Evolutionary conservation across 2,113 vertebrate species (phyloP), one percentile per base, ranked within the genome.

Genomic region (Reinhardtius hippoglossoides): DNA sequence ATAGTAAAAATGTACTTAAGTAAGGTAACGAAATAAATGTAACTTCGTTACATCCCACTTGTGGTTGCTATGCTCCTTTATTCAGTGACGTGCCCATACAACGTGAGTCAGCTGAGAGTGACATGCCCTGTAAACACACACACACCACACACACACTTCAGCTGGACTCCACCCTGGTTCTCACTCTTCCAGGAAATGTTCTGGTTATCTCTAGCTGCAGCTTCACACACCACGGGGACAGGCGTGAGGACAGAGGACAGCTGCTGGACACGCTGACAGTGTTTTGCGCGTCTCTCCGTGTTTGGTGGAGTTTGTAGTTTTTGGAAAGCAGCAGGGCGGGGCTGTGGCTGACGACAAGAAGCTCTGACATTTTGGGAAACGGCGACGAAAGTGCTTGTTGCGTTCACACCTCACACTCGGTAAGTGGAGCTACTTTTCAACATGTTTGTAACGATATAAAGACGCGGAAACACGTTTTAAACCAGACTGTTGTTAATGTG

Each of bases 161-260:
- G 4, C 16, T 18, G 75, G 77, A 76, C 87, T 90, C 86, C 91
- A 88, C 87, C 91, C 90, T 80, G 59, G 58, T 74, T 23, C 16
- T n/a, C 52, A 1, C 40, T 24, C 3, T 86, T 87, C 70, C 75
- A 75, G 84, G 79, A 76, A 86, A 73, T 71, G 55, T 54, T 73
- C 37, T 16, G 35, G 21, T 12, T 58, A 12, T 23, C 5, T 0
- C 40, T 12, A 37, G 20, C 69, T 42, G 42, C 60, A 24, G 9
- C 35, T 9, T 4, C 2, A 0, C 4, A 50, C 18, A 50, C 46
- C 60, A 13, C 20, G 20, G 31, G 5, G 31, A 31, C 31, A 31
- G 31, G 6, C 14, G 31, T 10, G 18, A 61, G 1, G 9, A 14
- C 1, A 31, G 2, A n/a, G 16, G 58, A 20, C 35, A 37, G 35